phyloP scores from a whole-genome alignment of 2,113 vertebrate genomes.

The Heloderma charlesbogerti region DNA sequence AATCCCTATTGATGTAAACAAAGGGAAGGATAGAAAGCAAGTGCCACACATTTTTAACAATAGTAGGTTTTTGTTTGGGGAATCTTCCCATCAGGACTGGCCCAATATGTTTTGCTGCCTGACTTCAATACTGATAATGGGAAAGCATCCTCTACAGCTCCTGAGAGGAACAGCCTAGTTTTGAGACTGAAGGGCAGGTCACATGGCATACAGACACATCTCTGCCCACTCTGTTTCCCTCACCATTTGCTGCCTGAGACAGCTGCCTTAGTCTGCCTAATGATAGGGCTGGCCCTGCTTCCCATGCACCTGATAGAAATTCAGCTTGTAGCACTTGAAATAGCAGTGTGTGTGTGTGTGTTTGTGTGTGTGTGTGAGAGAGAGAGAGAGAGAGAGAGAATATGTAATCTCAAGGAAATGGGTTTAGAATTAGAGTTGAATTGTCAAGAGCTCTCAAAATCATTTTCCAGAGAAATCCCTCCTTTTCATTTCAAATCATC shows the following conservation, averaged over 20 bases:
- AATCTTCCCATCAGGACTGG: not conserved
- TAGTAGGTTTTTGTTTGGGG: not conserved
- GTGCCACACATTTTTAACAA: not conserved
- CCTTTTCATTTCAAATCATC: slow-evolving; percentile 28
- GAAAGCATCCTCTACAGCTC: no score
- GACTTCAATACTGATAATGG: no score
- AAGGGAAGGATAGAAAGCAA: slow-evolving; percentile 9
- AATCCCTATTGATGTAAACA: slow-evolving; percentile 30
- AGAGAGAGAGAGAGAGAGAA: no score
- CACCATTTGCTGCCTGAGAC: no score
- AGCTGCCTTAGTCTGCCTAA: no score
- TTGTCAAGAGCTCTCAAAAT: not conserved
- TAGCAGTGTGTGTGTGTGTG: not conserved
- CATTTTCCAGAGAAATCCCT: not conserved
- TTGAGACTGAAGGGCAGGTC: no score
- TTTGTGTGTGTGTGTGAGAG: not conserved
- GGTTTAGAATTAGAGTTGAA: slow-evolving; percentile 25
- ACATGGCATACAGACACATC: no score
- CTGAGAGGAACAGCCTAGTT: no score
- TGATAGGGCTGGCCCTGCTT: no score
- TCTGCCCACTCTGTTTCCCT: no score
- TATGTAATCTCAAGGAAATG: not conserved
- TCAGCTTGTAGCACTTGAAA: slow-evolving; percentile 9
- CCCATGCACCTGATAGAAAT: not conserved
- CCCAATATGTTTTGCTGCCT: no score